These are phyloP conservation scores for Ligdia adustata DNA, from an alignment of 2,888 invertebrate genomes.

Conservation along the genomic window DNA sequence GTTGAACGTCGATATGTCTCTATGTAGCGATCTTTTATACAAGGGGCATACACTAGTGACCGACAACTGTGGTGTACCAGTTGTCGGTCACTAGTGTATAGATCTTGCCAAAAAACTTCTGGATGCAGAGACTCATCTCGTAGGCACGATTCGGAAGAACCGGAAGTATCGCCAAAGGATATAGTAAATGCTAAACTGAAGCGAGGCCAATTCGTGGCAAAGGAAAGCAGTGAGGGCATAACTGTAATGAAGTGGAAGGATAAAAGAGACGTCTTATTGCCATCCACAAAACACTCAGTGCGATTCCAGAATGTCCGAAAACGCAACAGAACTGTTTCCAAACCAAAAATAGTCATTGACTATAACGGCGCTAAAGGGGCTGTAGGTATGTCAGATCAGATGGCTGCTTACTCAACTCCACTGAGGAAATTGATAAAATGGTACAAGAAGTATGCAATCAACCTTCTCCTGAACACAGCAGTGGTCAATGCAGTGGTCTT, in stretches of 20 bases:
- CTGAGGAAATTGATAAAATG: conserved; percentile 28
- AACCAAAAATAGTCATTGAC: not conserved
- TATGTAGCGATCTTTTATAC: conserved; percentile 4
- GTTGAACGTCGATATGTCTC: not conserved
- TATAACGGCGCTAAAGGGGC: not conserved
- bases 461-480: conserved; percentile 4
- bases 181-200: not conserved
- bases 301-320: not conserved
- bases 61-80: conserved; percentile 23
- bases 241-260: not conserved
- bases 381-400: too few relatives aligned
- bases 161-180: not conserved
- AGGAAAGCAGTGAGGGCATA: not conserved
- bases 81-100: too few relatives aligned
- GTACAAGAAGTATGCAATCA: conserved; percentile 26
- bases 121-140: not conserved
- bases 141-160: not conserved
- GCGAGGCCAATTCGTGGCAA: not conserved
- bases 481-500: conserved; percentile 24
- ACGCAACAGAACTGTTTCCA: not conserved
- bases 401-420: conserved; percentile 7
- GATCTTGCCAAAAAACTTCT: not conserved
- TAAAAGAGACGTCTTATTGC: not conserved
- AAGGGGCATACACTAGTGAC: conserved; percentile 13
- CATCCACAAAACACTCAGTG: not conserved